A percentile compares a stretch with the other conserved stretches of the same genome.
Evolutionary conservation across 2,888 invertebrate genomes (phyloP).

Genomic region (Rotaria macrura): DNA sequence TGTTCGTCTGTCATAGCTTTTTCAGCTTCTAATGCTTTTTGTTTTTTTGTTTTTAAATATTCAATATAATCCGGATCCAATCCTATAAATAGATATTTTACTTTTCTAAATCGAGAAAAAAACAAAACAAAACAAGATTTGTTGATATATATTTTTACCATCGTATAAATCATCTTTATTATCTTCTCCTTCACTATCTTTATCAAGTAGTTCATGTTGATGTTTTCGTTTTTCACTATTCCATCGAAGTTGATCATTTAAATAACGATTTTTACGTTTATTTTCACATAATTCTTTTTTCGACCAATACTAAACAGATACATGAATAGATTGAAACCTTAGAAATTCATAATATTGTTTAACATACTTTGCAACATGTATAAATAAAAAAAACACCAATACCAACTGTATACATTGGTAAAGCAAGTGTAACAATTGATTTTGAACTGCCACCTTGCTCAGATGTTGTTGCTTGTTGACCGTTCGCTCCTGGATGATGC

Average conservation of each 20-base stretch:
- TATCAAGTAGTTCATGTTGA: neutral
- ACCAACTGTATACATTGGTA: slow-evolving; percentile 33
- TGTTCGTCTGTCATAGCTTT: neutral
- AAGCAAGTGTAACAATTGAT: slow-evolving; percentile 24
- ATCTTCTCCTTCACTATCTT: slow-evolving; percentile 12
- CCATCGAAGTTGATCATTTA: neutral
- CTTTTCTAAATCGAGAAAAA: too few species aligned
- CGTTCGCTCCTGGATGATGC: neutral
- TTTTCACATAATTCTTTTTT: neutral
- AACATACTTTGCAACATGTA: slow-evolving; percentile 29
- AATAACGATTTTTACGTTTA: neutral
- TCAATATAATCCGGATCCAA: slow-evolving; percentile 28
- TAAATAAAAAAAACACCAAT: slow-evolving; percentile 30
- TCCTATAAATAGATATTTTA: neutral
- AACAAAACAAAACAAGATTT: neutral
- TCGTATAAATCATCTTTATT: neutral
- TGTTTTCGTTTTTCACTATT: neutral
- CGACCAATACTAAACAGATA: neutral
- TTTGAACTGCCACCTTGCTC: neutral
- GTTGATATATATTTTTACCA: slow-evolving; percentile 8
- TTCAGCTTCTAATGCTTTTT: neutral
- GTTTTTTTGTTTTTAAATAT: slow-evolving; percentile 10
- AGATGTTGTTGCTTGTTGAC: neutral
- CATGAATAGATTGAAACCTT: neutral
- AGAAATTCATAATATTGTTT: neutral